Conservation (phyloP, 64 coral and sea anemone species). For the Catalaphyllia jardinei region DNA sequence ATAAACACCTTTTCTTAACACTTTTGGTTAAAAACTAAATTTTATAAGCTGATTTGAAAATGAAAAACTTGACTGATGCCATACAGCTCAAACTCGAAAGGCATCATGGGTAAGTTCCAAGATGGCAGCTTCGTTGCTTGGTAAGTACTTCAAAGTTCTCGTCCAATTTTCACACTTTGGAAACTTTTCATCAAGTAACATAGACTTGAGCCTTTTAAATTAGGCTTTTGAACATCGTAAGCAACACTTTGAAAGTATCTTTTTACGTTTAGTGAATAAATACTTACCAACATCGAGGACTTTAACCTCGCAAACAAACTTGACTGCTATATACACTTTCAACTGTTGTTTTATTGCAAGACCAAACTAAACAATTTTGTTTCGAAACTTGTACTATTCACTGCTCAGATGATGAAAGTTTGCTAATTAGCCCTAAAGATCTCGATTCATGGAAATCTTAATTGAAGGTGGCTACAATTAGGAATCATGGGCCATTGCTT, state of each 20-base stretch:
- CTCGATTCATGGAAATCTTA: slow-evolving; percentile 15
- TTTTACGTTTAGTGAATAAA: not conserved
- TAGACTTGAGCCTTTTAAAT: too few species aligned
- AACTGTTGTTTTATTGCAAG: not conserved
- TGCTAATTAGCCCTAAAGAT: slow-evolving; percentile 6
- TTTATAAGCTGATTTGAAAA: too few species aligned
- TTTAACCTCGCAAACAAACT: not conserved
- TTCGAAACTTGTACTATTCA: slow-evolving; percentile 30
- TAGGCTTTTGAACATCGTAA: too few species aligned
- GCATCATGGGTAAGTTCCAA: too few species aligned
- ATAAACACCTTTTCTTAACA: too few species aligned
- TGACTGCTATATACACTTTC: not conserved
- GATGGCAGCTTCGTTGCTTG: too few species aligned
- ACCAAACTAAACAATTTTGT: not conserved
- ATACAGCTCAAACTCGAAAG: too few species aligned
- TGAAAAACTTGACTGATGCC: too few species aligned
- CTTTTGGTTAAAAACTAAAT: too few species aligned
- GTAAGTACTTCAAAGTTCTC: too few species aligned
- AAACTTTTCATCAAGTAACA: too few species aligned
- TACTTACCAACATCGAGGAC: not conserved
- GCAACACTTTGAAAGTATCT: not conserved
- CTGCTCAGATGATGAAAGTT: slow-evolving; percentile 18
- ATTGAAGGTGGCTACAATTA: slow-evolving; percentile 6
- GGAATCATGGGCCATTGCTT: slow-evolving; percentile 13
- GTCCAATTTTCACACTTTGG: too few species aligned